Conservation (phyloP, 2,888 invertebrate genomes). For the Hemithea aestivaria region DNA sequence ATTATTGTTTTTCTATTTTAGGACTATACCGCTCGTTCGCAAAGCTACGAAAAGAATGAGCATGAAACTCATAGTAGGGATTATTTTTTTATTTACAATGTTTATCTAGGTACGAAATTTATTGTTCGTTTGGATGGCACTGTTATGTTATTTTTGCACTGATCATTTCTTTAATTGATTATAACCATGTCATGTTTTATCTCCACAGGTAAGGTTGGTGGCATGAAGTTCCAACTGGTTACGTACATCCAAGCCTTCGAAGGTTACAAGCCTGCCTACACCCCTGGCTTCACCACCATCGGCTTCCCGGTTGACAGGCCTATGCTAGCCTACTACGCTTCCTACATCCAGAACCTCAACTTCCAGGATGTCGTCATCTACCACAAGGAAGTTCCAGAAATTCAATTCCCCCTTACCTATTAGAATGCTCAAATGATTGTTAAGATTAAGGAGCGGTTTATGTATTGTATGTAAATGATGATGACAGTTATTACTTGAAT, state of each 20-base stretch:
- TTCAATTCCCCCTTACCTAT: slow-evolving; percentile 36
- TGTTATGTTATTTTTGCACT: no score
- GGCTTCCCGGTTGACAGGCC: slow-evolving; percentile 76
- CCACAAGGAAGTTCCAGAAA: slow-evolving; percentile 56
- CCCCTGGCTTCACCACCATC: slow-evolving; percentile 61
- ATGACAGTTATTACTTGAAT: slow-evolving; percentile 1
- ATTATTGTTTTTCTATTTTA: no score
- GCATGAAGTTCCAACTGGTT: slow-evolving; percentile 80
- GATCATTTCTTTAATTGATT: no score
- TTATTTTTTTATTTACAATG: no score
- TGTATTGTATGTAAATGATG: no score
- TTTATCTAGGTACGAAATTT: no score
- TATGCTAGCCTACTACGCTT: slow-evolving; percentile 51
- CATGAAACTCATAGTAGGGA: no score
- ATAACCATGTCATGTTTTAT: neutral
- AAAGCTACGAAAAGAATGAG: no score
- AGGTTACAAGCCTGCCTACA: slow-evolving; percentile 32
- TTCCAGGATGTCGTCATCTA: slow-evolving; percentile 75
- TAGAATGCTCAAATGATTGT: neutral
- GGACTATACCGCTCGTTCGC: no score
- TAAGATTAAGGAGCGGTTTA: no score
- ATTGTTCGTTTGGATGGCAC: no score
- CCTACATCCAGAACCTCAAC: slow-evolving; percentile 70
- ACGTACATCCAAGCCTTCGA: slow-evolving; percentile 58
- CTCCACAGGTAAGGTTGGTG: slow-evolving; percentile 75